phyloP scores from a whole-genome alignment of 2,888 invertebrate species.

The Timema cristinae region DNA sequence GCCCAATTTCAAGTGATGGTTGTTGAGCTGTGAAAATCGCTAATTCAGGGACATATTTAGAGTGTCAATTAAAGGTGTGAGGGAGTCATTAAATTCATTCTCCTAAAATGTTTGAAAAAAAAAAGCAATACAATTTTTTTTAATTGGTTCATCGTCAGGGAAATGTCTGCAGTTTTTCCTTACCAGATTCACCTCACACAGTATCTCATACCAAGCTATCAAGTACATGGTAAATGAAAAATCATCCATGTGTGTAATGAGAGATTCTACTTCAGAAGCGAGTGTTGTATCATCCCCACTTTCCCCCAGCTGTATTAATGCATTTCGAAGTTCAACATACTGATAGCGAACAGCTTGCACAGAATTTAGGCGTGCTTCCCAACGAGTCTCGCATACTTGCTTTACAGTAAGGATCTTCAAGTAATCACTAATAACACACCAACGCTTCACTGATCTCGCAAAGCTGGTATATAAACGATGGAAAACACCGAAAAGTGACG shows the following conservation, averaged over 20 bases:
- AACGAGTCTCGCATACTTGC: background rate
- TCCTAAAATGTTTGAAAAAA: too few species aligned
- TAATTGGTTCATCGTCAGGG: too few species aligned
- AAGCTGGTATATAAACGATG: background rate
- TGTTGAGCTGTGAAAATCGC: too few species aligned
- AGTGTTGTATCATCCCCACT: background rate
- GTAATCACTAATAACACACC: background rate
- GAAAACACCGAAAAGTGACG: constrained; percentile 29
- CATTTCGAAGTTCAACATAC: background rate
- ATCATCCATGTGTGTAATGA: too few species aligned
- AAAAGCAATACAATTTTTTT: too few species aligned
- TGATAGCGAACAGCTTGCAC: background rate
- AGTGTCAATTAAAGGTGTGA: too few species aligned
- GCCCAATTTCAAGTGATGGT: too few species aligned
- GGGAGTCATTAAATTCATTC: too few species aligned
- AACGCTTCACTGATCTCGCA: background rate
- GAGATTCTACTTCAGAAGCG: too few species aligned
- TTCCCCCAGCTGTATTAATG: background rate
- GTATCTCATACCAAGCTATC: background rate
- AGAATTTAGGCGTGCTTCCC: background rate
- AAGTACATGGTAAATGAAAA: background rate
- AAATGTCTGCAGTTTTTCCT: background rate
- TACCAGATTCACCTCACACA: background rate
- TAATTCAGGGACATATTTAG: too few species aligned
- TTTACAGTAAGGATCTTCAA: background rate